Base-by-base conservation (phyloP, 2,888 invertebrate species). In the Stenodera caucasica region DNA sequence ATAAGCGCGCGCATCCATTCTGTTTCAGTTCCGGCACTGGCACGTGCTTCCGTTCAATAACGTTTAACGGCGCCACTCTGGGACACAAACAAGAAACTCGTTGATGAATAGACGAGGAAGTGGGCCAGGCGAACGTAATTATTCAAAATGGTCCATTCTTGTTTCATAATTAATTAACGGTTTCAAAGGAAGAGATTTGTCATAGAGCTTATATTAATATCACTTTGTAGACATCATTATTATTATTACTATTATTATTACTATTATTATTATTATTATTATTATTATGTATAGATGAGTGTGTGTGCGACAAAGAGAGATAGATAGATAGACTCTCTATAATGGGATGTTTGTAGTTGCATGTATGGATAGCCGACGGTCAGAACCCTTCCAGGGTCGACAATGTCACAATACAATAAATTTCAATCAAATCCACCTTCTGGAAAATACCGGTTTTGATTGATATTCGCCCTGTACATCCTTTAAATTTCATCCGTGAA, bases 41-140 rank as follows among this genome's bases (percentile, higher is more conserved):
- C 73, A 73, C 73, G 73, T 73, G 73, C 70, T 73, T 72, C 73
- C 72, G 72, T 67, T 72, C 71, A 70, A 71, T 70, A 71, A 67
- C 65, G 60, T 67, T 67, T 67, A 67, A 64, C 63, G 66, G 58
- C 64, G 56, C 61, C 69, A 67, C 67, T 63, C 66, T 58, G 65
- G 56, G 61, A 61, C 53, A 60, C 64, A 67, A 67, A 67, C 67
- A 67, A 67, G 68, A 68, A 68, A 64, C 67, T 58, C 57, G 45
- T 61, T 61, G 65, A 67, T 65, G 60, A 66, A 66, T 60, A 64
- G 65, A 51, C 35, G 56, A 45, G 57, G 59, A 53, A 65, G 64
- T 57, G 59, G 67, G 59, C 60, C 61, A 50, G 60, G 61, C 63
- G 57, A 56, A 64, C 58, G 58, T 64, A 66, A 67, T 67, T 67